Conservation (phyloP, 2,888 invertebrate species). For the Cantharis lateralis region DNA sequence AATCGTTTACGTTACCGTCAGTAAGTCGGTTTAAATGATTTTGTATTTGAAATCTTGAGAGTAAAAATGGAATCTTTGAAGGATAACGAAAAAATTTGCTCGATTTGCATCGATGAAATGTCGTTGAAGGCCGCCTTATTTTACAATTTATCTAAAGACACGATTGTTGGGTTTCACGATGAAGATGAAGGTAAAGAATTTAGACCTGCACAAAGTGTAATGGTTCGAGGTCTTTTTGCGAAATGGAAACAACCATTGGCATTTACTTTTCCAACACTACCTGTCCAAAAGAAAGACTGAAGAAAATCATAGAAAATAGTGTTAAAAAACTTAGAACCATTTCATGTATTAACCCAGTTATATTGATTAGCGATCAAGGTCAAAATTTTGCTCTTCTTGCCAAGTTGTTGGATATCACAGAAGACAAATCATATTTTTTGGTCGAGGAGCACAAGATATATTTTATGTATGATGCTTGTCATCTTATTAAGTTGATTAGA, state of each 20-base stretch:
- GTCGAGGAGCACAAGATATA: conserved; percentile 24
- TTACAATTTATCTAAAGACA: conserved; percentile 6
- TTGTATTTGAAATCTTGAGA: conserved; percentile 14
- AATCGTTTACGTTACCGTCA: neutral
- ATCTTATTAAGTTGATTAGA: conserved; percentile 28
- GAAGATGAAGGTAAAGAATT: neutral
- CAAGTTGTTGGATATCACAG: conserved; percentile 23
- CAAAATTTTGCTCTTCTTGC: conserved; percentile 16
- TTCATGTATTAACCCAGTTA: neutral
- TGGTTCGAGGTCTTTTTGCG: neutral
- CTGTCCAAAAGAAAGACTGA: neutral
- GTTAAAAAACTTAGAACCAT: neutral
- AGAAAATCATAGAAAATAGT: neutral
- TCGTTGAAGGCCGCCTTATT: conserved; percentile 8
- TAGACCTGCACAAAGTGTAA: neutral
- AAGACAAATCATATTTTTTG: conserved; percentile 29
- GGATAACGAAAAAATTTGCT: neutral
- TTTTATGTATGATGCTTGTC: conserved; percentile 34
- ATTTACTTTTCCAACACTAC: too few species aligned
- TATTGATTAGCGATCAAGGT: conserved; percentile 7
- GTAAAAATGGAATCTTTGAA: conserved; percentile 5
- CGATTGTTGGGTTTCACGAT: neutral
- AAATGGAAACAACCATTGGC: neutral
- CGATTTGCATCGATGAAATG: conserved; percentile 18
- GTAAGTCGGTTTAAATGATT: conserved; percentile 15